Evolutionary conservation across 2,888 invertebrate genomes (phyloP).

Genomic region (Drosophila mercatorum): DNA sequence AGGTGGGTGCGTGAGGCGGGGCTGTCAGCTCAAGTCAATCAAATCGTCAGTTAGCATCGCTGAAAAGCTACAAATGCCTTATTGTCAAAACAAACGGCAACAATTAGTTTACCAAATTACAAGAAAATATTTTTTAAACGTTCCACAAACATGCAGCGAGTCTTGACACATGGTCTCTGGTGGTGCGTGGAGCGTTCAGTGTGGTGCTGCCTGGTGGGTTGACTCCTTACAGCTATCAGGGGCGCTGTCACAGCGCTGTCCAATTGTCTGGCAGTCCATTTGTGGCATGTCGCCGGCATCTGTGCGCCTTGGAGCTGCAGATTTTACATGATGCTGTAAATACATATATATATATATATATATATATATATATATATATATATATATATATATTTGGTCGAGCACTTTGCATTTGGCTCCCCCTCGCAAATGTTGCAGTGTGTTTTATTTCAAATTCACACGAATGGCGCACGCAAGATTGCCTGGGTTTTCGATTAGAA

Average conservation of each 20-base stretch:
- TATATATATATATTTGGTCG: constrained; percentile 8
- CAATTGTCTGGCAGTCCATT: constrained; percentile 66
- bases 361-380: too few relatives aligned
- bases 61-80: constrained; percentile 83
- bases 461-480: constrained; percentile 57
- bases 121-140: constrained; percentile 78
- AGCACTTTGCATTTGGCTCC: constrained; percentile 28
- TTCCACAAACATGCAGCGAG: constrained; percentile 62
- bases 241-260: constrained; percentile 57
- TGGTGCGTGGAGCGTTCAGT: neutral
- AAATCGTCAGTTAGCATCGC: constrained; percentile 61
- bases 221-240: constrained; percentile 11
- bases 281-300: constrained; percentile 72
- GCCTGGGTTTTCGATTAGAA: constrained; percentile 16
- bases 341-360: constrained; percentile 15
- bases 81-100: constrained; percentile 83
- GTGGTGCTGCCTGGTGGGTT: neutral
- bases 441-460: constrained; percentile 77
- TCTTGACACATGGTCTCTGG: constrained; percentile 62
- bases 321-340: constrained; percentile 35
- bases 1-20: neutral
- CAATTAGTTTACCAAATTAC: constrained; percentile 83
- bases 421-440: constrained; percentile 45
- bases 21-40: constrained; percentile 74
- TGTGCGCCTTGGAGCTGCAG: constrained; percentile 22